Percentiles rank a stretch among this genome's conserved stretches.
Evolutionary conservation across 2,113 vertebrate species (phyloP).

Genomic region (Rhineura floridana): DNA sequence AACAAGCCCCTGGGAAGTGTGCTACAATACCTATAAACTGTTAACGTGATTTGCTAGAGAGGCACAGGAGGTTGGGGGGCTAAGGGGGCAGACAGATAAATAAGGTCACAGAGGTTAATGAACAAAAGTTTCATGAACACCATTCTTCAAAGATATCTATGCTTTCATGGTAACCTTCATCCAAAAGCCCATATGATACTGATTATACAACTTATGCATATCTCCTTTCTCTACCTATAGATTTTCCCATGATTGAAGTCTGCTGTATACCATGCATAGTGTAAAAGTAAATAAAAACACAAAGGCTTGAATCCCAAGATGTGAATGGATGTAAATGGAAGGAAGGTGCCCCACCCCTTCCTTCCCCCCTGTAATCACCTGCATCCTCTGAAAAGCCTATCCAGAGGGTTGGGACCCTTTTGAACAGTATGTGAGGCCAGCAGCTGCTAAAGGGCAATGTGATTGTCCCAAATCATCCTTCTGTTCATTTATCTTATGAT

Average conservation of each 20-base stretch:
- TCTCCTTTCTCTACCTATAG: constrained; percentile 5
- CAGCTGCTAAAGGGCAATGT: neutral
- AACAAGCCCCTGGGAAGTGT: constrained; percentile 21
- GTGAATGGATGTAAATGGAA: neutral
- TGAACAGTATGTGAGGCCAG: neutral
- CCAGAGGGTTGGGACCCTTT: too few species aligned
- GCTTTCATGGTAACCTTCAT: accelerated
- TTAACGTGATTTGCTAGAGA: neutral
- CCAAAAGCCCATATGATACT: neutral
- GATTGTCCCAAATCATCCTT: neutral
- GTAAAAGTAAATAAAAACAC: neutral
- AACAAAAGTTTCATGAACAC: neutral
- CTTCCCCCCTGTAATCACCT: neutral
- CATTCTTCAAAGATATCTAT: neutral
- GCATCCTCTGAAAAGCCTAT: neutral
- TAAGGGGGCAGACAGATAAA: neutral
- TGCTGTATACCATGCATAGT: neutral
- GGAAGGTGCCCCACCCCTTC: neutral
- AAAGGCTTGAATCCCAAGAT: neutral
- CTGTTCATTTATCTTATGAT: neutral
- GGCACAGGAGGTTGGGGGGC: neutral
- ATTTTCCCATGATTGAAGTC: neutral
- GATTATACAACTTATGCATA: neutral
- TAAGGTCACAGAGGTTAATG: neutral
- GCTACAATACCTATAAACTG: neutral